Evolutionary conservation across 2,113 vertebrate genomes (phyloP).

Genomic region (Hippocampus mohnikei): DNA sequence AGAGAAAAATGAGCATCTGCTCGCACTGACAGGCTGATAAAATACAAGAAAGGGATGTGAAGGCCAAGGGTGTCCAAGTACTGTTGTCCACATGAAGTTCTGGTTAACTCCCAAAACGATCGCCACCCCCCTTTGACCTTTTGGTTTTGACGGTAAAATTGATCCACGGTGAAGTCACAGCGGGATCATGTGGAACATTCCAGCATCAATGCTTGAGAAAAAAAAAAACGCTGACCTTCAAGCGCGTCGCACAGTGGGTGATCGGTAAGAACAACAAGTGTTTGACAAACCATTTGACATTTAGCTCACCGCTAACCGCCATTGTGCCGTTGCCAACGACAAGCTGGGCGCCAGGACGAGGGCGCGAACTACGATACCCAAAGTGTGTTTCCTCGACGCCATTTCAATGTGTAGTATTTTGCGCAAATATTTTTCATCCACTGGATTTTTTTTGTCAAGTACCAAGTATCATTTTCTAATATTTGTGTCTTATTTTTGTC

Average conservation of each 20-base stretch:
- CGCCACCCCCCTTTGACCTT: conserved; percentile 24
- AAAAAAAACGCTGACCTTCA: conserved; percentile 43
- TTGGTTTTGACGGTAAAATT: conserved; percentile 38
- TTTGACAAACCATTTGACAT: conserved; percentile 21
- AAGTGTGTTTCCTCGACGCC: background rate
- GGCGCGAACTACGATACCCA: background rate
- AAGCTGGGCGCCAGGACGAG: background rate
- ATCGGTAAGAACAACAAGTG: conserved; percentile 14
- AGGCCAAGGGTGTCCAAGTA: background rate
- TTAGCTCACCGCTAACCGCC: background rate
- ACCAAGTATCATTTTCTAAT: no score
- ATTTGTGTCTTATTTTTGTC: no score
- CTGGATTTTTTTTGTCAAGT: no score
- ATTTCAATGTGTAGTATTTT: no score
- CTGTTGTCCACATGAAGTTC: background rate
- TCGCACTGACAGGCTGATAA: conserved; percentile 1
- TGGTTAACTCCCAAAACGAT: background rate
- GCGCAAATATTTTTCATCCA: no score
- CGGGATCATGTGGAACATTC: conserved; percentile 12
- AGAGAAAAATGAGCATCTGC: background rate
- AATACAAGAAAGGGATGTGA: background rate
- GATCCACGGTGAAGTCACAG: conserved; percentile 32
- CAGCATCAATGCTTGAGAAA: conserved; percentile 8
- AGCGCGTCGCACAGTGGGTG: conserved; percentile 9
- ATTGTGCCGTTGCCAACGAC: background rate